Percentiles rank a stretch among this genome's conserved stretches.
These are phyloP conservation scores for Periplaneta americana DNA, from an alignment of 1,140 invertebrate species.

Conservation along the genomic window DNA sequence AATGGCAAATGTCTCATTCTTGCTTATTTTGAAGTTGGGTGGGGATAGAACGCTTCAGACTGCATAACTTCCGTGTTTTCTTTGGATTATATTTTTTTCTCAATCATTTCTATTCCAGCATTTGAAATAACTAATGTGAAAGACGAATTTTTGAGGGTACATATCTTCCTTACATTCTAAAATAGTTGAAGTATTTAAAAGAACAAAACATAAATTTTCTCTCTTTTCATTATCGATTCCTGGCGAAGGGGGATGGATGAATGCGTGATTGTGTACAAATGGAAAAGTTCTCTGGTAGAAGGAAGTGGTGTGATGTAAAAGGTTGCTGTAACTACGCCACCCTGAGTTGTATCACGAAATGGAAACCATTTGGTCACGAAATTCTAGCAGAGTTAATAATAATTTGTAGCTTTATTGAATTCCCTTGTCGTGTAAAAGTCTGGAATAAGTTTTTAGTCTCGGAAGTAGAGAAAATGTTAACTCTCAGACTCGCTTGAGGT, in stretches of 20 bases:
- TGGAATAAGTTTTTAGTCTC: neutral
- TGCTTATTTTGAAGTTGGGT: no score
- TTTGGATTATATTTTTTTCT: no score
- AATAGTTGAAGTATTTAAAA: no score
- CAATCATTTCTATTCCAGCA: no score
- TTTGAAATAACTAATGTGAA: no score
- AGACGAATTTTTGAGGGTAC: no score
- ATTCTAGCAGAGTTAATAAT: neutral
- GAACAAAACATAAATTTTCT: no score
- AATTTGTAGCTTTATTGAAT: neutral
- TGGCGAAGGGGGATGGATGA: neutral
- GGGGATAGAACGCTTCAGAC: no score
- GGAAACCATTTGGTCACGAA: neutral
- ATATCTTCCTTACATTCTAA: no score
- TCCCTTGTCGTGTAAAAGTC: neutral
- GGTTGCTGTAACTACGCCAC: neutral
- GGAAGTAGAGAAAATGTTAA: neutral
- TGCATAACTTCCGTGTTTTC: no score
- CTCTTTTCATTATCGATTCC: neutral
- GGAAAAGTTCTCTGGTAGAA: neutral
- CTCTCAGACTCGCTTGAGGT: neutral
- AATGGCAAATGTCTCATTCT: no score
- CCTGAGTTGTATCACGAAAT: neutral
- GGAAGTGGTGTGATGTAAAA: neutral
- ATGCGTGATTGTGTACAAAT: neutral